Evolutionary conservation across 2,888 invertebrate genomes (phyloP), one percentile per base, ranked within the genome.

Genomic region (Fragum whitleyi): DNA sequence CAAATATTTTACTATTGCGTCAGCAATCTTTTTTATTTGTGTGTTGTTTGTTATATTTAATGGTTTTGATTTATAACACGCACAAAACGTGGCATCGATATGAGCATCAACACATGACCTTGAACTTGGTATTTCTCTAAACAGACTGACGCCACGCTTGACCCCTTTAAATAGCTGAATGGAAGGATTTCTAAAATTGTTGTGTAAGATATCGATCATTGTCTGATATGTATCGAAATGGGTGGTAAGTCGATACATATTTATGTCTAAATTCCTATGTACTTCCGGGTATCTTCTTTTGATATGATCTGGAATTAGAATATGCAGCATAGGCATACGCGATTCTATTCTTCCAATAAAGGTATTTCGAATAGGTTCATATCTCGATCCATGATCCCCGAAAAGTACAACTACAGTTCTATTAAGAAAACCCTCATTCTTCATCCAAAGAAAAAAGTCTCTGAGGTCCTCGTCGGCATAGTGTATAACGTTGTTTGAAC

Each of bases 371-470:
- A 97, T 97, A 2, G 95, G 95, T 1, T 98, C 98, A 96, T 97
- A 98, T 78, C 98, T 95, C 75, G 97, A 96, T 0, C 98, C 98
- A 91, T 98, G 98, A 92, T 98, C 98, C 93, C 98, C 97, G 95
- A 97, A 92, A 65, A 91, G 89, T 11, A 92, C 67, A 0, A 92
- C 51, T 1, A 92, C 77, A 0, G 91, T 89, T 77, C 90, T 90
- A 6, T 90, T 80, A 0, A 92, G 83, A 32, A 84, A 81, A 7
- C 91, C 90, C 16, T 84, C 81, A 0, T 80, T 71, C 70, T 95
- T 94, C 68, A 90, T 68, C 73, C 94, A 93, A 79, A 94, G 92
- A 72, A 97, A 94, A 90, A 96, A 95, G 0, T 94, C 89, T 85
- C 94, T 92, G 89, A 96, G 96, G 62, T 95, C 94, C 0, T 95